Evolutionary conservation across 2,888 invertebrate species (phyloP).

Genomic region (Himalopsyche japonica): DNA sequence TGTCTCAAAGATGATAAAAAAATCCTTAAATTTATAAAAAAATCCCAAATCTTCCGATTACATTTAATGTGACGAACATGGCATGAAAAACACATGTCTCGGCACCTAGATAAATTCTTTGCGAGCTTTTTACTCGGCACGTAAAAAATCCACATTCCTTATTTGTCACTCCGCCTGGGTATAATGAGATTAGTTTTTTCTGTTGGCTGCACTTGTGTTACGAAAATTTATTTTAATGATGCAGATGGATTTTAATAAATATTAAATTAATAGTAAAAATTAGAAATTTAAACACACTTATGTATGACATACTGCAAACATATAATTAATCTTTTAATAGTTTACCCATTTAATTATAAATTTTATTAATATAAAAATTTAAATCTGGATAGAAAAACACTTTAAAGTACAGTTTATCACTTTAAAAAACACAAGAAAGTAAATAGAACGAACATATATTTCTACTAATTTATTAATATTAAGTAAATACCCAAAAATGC

Average conservation of each 20-base stretch:
- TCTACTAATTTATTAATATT: too few species aligned
- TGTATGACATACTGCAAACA: too few species aligned
- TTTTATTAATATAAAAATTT: too few species aligned
- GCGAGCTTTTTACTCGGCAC: slow-evolving; percentile 10
- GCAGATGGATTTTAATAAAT: not conserved
- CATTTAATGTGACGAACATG: slow-evolving; percentile 34
- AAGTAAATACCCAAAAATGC: too few species aligned
- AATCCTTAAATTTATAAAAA: not conserved
- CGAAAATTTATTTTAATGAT: not conserved
- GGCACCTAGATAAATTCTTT: slow-evolving; percentile 24
- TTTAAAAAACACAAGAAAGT: too few species aligned
- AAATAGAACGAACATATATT: too few species aligned
- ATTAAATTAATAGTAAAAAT: not conserved
- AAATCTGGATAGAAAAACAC: too few species aligned
- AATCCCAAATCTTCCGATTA: slow-evolving; percentile 21
- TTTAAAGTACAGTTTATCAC: too few species aligned
- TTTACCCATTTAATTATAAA: too few species aligned
- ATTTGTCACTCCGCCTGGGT: slow-evolving; percentile 4
- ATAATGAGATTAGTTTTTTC: not conserved
- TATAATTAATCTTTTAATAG: too few species aligned
- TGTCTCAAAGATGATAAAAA: slow-evolving; percentile 8
- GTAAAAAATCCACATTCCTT: slow-evolving; percentile 19
- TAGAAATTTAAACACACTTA: not conserved
- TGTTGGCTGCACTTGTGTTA: not conserved
- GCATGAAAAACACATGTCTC: slow-evolving; percentile 39